phyloP scores from a whole-genome alignment of 2,113 vertebrate genomes.

The Oriolus oriolus region DNA sequence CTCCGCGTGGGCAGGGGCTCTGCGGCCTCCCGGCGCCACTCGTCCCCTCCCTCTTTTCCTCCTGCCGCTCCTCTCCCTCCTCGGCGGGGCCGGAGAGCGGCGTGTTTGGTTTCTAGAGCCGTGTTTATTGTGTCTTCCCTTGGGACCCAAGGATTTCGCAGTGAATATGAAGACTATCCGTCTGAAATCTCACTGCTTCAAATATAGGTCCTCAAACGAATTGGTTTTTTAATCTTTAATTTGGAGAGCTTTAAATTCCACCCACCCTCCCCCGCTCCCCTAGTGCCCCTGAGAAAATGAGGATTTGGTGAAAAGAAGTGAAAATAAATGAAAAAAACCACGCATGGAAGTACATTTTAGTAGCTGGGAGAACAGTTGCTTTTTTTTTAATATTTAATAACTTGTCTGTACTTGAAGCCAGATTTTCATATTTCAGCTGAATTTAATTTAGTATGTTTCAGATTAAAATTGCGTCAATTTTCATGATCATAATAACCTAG shows the following conservation, averaged over 20 bases:
- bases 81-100: background rate
- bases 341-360: background rate
- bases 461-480: background rate
- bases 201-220: background rate
- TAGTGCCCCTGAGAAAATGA: background rate
- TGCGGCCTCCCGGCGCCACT: background rate
- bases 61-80: background rate
- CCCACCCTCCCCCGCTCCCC: background rate
- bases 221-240: background rate
- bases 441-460: background rate
- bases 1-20: background rate
- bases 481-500: background rate
- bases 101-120: background rate
- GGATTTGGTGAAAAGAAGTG: background rate
- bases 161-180: background rate
- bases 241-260: background rate
- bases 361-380: background rate
- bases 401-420: background rate
- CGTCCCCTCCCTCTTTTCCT: too few species aligned
- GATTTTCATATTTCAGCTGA: background rate
- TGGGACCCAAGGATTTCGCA: background rate
- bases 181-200: background rate
- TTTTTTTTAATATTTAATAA: background rate
- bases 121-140: background rate
- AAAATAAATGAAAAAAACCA: background rate